These are phyloP conservation scores for Anser cygnoides DNA, from an alignment of 2,113 vertebrate species.

Conservation along the genomic window DNA sequence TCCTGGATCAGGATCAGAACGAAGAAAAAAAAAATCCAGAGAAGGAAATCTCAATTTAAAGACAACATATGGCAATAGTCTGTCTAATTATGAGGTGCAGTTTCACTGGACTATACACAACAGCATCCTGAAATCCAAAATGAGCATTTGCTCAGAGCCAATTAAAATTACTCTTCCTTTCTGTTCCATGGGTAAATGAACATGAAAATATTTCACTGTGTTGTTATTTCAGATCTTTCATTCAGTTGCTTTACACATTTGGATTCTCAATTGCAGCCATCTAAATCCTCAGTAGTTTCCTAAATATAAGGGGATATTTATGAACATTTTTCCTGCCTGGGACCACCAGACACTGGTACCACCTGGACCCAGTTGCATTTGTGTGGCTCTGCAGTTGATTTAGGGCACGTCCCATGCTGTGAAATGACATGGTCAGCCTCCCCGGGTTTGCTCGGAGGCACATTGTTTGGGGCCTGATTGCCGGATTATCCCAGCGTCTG, in stretches of 20 bases:
- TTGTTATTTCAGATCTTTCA: not conserved
- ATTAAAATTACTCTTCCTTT: not conserved
- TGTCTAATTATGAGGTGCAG: not conserved
- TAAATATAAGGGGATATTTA: not conserved
- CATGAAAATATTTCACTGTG: not conserved
- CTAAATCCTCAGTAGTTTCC: not conserved
- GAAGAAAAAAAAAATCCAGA: not conserved
- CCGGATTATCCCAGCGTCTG: not conserved
- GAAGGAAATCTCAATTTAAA: not conserved
- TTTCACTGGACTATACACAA: not conserved
- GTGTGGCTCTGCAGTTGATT: not conserved
- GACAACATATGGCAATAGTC: not conserved
- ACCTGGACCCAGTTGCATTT: not conserved
- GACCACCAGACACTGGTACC: not conserved
- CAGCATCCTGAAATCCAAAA: not conserved
- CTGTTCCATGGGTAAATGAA: not conserved
- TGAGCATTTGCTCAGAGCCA: not conserved
- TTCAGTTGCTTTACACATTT: not conserved
- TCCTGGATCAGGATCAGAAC: not conserved
- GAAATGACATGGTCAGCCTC: not conserved
- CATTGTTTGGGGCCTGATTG: conserved; percentile 12
- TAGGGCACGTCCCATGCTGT: not conserved
- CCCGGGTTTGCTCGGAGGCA: not conserved
- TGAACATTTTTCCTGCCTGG: not conserved
- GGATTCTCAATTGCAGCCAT: not conserved